A percentile compares a stretch with the other conserved stretches of the same genome.
phyloP scores from a whole-genome alignment of 2,797 vertebrate species.

The Crypturellus tataupa region DNA sequence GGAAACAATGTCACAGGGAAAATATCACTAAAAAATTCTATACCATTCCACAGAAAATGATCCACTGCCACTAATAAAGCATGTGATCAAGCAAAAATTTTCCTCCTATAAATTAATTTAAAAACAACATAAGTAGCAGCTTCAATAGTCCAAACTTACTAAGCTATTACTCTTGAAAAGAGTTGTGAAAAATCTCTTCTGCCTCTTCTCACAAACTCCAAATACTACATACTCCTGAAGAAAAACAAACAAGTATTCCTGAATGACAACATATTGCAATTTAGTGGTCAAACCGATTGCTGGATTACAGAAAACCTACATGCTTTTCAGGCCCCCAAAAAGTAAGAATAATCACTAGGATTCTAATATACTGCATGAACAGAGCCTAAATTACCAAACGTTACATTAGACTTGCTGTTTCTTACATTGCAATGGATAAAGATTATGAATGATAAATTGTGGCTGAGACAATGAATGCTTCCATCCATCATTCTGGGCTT shows the following conservation, averaged over 20 bases:
- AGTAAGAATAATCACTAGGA: constrained; percentile 33
- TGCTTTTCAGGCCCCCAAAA: background rate
- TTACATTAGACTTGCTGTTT: constrained; percentile 32
- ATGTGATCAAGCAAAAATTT: background rate
- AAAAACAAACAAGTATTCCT: background rate
- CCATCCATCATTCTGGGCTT: constrained; percentile 35
- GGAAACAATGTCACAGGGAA: background rate
- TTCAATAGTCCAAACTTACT: background rate
- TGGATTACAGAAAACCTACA: background rate
- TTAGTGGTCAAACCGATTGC: background rate
- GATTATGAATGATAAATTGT: constrained; percentile 39
- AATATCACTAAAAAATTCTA: background rate
- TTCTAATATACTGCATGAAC: background rate
- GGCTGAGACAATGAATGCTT: constrained; percentile 38
- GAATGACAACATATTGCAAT: background rate
- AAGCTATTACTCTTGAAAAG: background rate
- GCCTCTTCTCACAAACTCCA: background rate
- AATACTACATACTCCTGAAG: background rate
- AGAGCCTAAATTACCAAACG: constrained; percentile 41
- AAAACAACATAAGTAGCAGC: background rate
- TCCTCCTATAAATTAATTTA: background rate
- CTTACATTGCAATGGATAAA: constrained; percentile 35
- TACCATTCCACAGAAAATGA: background rate
- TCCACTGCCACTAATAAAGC: background rate
- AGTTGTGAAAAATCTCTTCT: background rate